phyloP scores from a whole-genome alignment of 2,888 invertebrate genomes.

The Glyphotaelius pellucidus region DNA sequence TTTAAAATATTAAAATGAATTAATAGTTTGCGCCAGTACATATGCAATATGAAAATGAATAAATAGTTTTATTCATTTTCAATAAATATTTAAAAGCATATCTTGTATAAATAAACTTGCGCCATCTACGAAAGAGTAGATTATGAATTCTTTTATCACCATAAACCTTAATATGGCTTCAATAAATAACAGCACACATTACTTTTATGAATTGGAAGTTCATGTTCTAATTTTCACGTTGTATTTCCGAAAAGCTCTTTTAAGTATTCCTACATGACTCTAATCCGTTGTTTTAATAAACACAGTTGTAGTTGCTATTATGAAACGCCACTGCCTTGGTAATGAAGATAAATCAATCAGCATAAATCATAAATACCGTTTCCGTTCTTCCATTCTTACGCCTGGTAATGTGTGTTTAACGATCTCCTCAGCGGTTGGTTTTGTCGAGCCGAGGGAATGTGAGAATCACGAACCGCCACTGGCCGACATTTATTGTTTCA shows the following conservation, averaged over 20 bases:
- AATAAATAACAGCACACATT: too few species aligned
- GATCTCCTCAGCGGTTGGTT: not conserved
- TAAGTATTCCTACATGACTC: not conserved
- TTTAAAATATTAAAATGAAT: too few species aligned
- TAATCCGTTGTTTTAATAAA: not conserved
- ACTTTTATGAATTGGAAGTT: too few species aligned
- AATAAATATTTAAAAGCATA: too few species aligned
- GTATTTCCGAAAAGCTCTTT: not conserved
- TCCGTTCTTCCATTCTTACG: conserved; percentile 6
- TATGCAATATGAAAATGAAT: too few species aligned
- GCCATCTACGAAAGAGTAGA: too few species aligned
- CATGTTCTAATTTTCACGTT: too few species aligned
- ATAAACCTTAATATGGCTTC: too few species aligned
- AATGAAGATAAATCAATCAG: conserved; percentile 22
- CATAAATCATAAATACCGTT: conserved; percentile 31
- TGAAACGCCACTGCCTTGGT: conserved; percentile 3
- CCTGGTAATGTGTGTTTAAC: not conserved
- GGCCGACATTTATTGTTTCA: conserved; percentile 45
- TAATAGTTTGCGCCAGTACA: too few species aligned
- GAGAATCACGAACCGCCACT: conserved; percentile 35
- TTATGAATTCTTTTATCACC: too few species aligned
- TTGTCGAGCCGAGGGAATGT: not conserved
- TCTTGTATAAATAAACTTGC: too few species aligned
- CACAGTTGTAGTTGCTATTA: not conserved
- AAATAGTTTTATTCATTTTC: too few species aligned